Evolutionary conservation across 2,888 invertebrate genomes (phyloP).

Genomic region (Linnaemya vulpina): DNA sequence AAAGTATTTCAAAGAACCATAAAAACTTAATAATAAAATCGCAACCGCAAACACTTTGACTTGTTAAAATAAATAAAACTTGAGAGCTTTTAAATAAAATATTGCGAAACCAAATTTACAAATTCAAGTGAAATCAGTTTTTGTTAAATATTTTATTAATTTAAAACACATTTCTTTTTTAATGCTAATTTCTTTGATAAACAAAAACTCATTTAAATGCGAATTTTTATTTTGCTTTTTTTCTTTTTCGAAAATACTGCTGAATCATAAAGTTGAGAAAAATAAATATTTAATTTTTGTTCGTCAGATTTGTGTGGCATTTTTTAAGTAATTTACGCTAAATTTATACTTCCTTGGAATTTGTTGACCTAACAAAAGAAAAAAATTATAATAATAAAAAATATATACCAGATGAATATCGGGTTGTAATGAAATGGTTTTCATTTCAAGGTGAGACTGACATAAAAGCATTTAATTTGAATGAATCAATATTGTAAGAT

Average conservation of each 20-base stretch:
- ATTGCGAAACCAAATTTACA: slow-evolving; percentile 6
- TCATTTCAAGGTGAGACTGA: slow-evolving; percentile 46
- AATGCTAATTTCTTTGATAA: slow-evolving; percentile 33
- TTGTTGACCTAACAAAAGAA: background rate
- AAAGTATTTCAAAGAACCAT: slow-evolving; percentile 26
- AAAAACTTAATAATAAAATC: background rate
- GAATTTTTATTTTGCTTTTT: too few species aligned
- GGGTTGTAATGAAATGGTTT: slow-evolving; percentile 25
- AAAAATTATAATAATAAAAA: background rate
- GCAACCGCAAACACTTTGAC: slow-evolving; percentile 16
- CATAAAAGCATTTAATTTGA: slow-evolving; percentile 32
- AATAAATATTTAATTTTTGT: slow-evolving; percentile 3
- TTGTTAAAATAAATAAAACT: slow-evolving; percentile 8
- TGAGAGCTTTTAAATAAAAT: slow-evolving; percentile 24
- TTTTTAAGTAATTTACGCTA: slow-evolving; percentile 27
- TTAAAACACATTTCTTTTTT: slow-evolving; percentile 3
- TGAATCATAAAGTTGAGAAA: slow-evolving; percentile 27
- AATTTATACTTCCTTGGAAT: slow-evolving; percentile 47
- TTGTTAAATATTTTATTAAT: slow-evolving; percentile 12
- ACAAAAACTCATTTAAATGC: slow-evolving; percentile 6
- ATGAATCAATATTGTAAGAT: background rate
- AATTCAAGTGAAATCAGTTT: slow-evolving; percentile 26
- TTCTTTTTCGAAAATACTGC: background rate
- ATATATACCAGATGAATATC: too few species aligned
- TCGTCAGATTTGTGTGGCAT: background rate